A percentile compares a stretch with the other conserved stretches of the same genome.
phyloP scores from a whole-genome alignment of 2,888 invertebrate genomes.

The Therioaphis trifolii region DNA sequence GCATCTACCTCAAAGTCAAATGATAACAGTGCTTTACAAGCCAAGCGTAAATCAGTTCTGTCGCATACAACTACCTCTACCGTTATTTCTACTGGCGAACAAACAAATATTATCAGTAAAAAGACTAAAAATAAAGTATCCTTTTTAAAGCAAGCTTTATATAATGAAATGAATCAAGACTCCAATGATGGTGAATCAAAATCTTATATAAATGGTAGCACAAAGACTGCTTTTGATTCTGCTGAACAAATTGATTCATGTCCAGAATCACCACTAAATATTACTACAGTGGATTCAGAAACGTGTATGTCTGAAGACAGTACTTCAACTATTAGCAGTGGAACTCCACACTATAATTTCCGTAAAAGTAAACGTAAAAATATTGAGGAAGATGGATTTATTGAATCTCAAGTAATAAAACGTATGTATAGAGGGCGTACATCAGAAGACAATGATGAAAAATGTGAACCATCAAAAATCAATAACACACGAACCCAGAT shows the following conservation, averaged over 20 bases:
- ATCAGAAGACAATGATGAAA: conserved; percentile 43
- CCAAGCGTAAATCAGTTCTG: conserved; percentile 51
- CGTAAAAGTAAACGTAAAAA: conserved; percentile 58
- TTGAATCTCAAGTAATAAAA: conserved; percentile 59
- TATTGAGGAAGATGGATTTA: conserved; percentile 56
- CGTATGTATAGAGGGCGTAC: conserved; percentile 57
- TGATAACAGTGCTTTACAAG: conserved; percentile 30
- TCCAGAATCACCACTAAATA: conserved; percentile 52
- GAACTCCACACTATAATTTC: conserved; percentile 56
- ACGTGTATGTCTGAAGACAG: conserved; percentile 59
- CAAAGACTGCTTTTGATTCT: conserved; percentile 25
- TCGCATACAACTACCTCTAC: conserved; percentile 46
- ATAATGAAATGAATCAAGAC: conserved; percentile 58
- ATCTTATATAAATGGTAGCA: conserved; percentile 30
- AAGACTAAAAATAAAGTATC: conserved; percentile 50
- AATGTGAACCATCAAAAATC: conserved; percentile 28
- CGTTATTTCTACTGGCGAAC: neutral
- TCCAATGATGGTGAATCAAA: conserved; percentile 42
- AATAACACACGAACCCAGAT: neutral
- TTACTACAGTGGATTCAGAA: conserved; percentile 39
- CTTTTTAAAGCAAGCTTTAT: conserved; percentile 56
- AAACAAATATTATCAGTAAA: neutral
- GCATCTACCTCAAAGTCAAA: conserved; percentile 37
- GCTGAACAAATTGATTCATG: conserved; percentile 46
- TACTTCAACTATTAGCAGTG: conserved; percentile 56